Evolutionary conservation across 1,140 invertebrate species (phyloP).

Genomic region (Lordiphosa mommai): DNA sequence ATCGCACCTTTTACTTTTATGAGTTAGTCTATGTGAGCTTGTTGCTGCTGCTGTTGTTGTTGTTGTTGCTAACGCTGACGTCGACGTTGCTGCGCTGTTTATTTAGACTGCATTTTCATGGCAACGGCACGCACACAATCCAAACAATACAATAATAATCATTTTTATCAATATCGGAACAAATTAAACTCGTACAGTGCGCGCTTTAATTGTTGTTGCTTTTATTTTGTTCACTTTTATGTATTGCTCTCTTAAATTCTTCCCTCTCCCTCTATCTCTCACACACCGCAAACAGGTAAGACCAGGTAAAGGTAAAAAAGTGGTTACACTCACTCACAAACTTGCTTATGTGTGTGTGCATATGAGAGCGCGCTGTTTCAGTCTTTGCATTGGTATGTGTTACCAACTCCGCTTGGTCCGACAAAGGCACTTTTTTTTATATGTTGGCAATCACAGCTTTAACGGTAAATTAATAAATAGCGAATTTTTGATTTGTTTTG

Average conservation of each 20-base stretch:
- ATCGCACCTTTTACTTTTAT: slow-evolving; percentile 33
- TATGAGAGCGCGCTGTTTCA: slow-evolving; percentile 16
- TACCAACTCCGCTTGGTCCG: slow-evolving; percentile 25
- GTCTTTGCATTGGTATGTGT: slow-evolving; percentile 23
- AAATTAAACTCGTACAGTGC: slow-evolving; percentile 21
- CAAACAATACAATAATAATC: background rate
- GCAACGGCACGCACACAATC: slow-evolving; percentile 31
- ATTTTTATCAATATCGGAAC: slow-evolving; percentile 27
- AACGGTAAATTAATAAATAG: background rate
- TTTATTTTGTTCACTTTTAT: slow-evolving; percentile 32
- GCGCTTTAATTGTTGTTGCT: slow-evolving; percentile 23
- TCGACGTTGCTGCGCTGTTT: slow-evolving; percentile 32
- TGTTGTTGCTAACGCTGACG: slow-evolving; percentile 20
- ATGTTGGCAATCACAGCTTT: background rate
- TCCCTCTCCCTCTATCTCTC: slow-evolving; percentile 10
- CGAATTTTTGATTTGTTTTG: background rate
- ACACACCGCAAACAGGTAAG: slow-evolving; percentile 38
- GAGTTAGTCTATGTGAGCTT: background rate
- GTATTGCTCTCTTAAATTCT: slow-evolving; percentile 22
- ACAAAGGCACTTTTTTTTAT: slow-evolving; percentile 25
- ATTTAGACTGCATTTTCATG: slow-evolving; percentile 75
- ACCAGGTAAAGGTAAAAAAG: slow-evolving; percentile 42
- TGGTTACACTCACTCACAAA: slow-evolving; percentile 41
- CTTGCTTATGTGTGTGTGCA: slow-evolving; percentile 6
- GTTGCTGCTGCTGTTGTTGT: slow-evolving; percentile 39